Percentiles rank a stretch among this genome's conserved stretches.
Evolutionary conservation across 2,113 vertebrate species (phyloP).

Genomic region (Aramus guarauna): DNA sequence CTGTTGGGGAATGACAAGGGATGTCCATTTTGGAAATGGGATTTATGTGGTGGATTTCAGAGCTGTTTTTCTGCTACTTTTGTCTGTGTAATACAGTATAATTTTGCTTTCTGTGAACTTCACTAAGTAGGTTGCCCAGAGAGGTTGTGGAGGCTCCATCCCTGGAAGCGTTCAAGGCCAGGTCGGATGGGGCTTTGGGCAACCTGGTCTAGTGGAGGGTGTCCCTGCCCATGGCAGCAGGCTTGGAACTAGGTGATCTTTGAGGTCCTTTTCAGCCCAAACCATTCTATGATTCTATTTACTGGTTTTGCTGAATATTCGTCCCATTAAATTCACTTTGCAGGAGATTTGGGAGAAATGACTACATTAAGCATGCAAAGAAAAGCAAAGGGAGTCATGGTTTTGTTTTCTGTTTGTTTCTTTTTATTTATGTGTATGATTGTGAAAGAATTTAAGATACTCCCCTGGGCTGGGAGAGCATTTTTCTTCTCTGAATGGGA

Average conservation of each 20-base stretch:
- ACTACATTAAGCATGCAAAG: neutral
- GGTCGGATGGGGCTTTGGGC: too few species aligned
- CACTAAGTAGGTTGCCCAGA: too few species aligned
- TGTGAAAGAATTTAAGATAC: neutral
- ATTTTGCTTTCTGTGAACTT: neutral
- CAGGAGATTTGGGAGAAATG: neutral
- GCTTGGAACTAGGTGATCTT: too few species aligned
- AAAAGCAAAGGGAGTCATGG: neutral
- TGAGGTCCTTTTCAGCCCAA: too few species aligned
- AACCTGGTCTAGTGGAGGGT: too few species aligned
- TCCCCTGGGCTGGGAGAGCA: neutral
- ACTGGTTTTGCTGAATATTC: neutral
- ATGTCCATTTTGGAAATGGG: neutral
- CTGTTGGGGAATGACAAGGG: neutral
- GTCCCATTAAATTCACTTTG: neutral
- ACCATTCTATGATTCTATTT: too few species aligned
- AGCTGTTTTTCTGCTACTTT: neutral
- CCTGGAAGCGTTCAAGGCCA: too few species aligned
- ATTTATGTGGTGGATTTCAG: neutral
- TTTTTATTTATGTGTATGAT: neutral
- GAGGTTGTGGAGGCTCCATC: too few species aligned
- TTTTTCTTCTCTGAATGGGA: slow-evolving; percentile 1
- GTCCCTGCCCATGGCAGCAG: too few species aligned
- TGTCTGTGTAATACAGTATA: neutral
- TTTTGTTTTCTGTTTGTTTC: neutral